Evolutionary conservation across 2,113 vertebrate genomes (phyloP).

Genomic region (Odocoileus virginianus): DNA sequence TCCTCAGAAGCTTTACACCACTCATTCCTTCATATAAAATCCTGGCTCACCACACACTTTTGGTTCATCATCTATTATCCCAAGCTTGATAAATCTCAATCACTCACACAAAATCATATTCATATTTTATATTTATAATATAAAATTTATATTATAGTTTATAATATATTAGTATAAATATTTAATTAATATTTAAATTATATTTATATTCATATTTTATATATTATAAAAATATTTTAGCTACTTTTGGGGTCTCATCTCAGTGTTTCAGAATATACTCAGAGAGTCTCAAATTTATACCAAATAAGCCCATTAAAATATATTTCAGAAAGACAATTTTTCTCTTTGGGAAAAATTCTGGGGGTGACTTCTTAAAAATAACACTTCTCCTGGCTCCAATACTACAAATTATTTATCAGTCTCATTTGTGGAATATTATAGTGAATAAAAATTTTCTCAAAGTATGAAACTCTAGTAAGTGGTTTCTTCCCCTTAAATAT

Average conservation of each 20-base stretch:
- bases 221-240: neutral
- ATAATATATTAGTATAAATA: neutral
- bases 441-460: slow-evolving; percentile 14
- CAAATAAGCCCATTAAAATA: neutral
- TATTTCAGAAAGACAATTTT: neutral
- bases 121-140: neutral
- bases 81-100: neutral
- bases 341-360: neutral
- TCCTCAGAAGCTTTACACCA: neutral
- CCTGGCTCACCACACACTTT: neutral
- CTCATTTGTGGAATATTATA: slow-evolving; percentile 39
- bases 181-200: neutral
- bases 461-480: neutral
- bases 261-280: neutral
- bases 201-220: neutral
- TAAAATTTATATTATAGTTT: neutral
- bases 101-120: neutral
- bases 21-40: neutral
- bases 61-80: neutral
- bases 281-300: neutral
- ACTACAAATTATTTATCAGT: slow-evolving; percentile 22
- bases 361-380: slow-evolving; percentile 18
- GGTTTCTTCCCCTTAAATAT: neutral
- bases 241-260: neutral
- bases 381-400: slow-evolving; percentile 23